A percentile compares a stretch with the other conserved stretches of the same genome.
Evolutionary conservation across 2,797 vertebrate species (phyloP).

Genomic region (Phoeniculus purpureus): DNA sequence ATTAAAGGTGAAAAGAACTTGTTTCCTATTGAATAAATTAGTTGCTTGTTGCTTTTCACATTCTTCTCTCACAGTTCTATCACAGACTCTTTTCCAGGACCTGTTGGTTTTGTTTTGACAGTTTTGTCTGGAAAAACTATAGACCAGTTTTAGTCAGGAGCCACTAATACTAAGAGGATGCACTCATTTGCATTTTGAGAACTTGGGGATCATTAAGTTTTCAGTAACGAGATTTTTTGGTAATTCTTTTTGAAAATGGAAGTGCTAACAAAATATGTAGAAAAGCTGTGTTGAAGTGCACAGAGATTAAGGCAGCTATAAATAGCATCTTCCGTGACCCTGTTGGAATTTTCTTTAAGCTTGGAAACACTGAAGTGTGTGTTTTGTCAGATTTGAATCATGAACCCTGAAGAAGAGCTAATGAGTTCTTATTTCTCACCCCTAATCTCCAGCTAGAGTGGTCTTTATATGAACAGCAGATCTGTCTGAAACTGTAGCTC

Average conservation of each 20-base stretch:
- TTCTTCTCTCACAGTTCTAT: neutral
- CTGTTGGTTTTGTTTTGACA: neutral
- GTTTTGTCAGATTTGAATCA: conserved; percentile 76
- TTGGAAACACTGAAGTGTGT: conserved; percentile 78
- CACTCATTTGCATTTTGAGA: conserved; percentile 6
- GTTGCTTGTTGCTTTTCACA: conserved; percentile 46
- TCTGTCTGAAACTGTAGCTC: conserved; percentile 18
- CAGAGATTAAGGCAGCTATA: conserved; percentile 63
- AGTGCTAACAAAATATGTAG: conserved; percentile 40
- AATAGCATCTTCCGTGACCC: conserved; percentile 69
- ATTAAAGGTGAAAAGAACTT: neutral
- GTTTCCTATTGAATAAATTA: conserved; percentile 38
- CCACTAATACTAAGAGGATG: neutral
- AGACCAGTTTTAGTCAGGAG: conserved; percentile 7
- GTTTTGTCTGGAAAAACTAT: conserved; percentile 7
- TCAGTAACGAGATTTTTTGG: neutral
- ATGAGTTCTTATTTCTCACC: conserved; percentile 65
- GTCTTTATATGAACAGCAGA: conserved; percentile 9
- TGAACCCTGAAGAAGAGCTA: conserved; percentile 75
- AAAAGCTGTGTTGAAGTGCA: conserved; percentile 64
- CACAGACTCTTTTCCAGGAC: conserved; percentile 64
- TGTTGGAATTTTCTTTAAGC: conserved; percentile 77
- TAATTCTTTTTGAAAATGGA: neutral
- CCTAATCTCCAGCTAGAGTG: conserved; percentile 23
- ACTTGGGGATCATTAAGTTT: conserved; percentile 19